Percentiles rank a stretch among this genome's conserved stretches.
Evolutionary conservation across 2,113 vertebrate genomes (phyloP).

Genomic region (Periophthalmus modestus): DNA sequence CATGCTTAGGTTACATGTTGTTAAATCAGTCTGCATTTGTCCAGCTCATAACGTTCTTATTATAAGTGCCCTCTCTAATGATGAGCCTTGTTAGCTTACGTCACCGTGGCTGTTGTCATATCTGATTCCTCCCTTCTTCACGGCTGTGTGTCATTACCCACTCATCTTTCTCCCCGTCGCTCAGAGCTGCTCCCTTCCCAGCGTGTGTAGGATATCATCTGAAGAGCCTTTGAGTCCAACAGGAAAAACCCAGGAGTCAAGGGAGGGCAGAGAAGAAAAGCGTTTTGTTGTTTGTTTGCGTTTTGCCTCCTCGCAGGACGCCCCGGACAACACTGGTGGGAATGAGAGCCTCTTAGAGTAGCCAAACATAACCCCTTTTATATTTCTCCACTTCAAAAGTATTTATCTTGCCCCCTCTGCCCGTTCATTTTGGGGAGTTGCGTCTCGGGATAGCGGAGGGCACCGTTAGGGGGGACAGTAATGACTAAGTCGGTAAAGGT

Average conservation of each 20-base stretch:
- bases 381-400: conserved; percentile 45
- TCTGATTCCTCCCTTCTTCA: conserved; percentile 34
- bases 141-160: conserved; percentile 50
- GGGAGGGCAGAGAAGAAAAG: conserved; percentile 43
- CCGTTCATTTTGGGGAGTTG: conserved; percentile 25
- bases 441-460: conserved; percentile 48
- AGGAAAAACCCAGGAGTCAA: conserved; percentile 35
- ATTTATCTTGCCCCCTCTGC: conserved; percentile 34
- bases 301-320: conserved; percentile 42
- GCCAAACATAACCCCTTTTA: conserved; percentile 44
- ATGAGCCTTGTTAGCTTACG: conserved; percentile 30
- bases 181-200: conserved; percentile 32
- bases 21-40: not conserved
- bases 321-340: not conserved
- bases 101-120: conserved; percentile 27
- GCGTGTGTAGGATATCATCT: conserved; percentile 47
- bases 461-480: conserved; percentile 60
- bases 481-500: conserved; percentile 73
- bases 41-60: not conserved
- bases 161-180: conserved; percentile 30
- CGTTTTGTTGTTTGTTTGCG: conserved; percentile 41
- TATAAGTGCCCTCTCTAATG: not conserved
- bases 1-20: not conserved
- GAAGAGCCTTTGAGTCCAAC: conserved; percentile 57
- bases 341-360: conserved; percentile 21